Conservation (phyloP, 2,113 vertebrate genomes). For the Callionymus lyra region DNA sequence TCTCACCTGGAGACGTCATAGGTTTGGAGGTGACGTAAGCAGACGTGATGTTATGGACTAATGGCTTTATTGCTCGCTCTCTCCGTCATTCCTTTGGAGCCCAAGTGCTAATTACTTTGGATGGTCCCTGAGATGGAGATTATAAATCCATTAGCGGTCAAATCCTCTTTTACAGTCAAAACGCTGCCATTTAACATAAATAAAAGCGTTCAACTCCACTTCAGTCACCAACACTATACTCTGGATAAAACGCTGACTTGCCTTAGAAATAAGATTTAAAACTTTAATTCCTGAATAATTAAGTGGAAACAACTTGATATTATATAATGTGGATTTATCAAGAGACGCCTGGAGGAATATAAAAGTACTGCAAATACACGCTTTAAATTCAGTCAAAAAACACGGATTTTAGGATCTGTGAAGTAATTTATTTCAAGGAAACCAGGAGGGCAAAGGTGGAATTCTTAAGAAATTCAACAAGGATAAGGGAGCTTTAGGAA, state of each 20-base stretch:
- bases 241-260: too few species aligned
- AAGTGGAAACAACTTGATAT: too few species aligned
- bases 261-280: too few species aligned
- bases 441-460: slow-evolving; percentile 61
- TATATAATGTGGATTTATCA: too few species aligned
- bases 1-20: too few species aligned
- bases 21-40: too few species aligned
- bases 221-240: too few species aligned
- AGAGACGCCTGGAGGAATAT: slow-evolving; percentile 8
- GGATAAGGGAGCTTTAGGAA: slow-evolving; percentile 58
- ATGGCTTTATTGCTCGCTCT: slow-evolving; percentile 97
- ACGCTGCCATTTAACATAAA: slow-evolving; percentile 50
- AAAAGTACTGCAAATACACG: slow-evolving; percentile 20
- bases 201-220: too few species aligned
- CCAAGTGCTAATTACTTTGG: slow-evolving; percentile 91
- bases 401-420: slow-evolving; percentile 30
- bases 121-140: slow-evolving; percentile 80
- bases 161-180: slow-evolving; percentile 65
- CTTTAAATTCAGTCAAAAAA: slow-evolving; percentile 30
- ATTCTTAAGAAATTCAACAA: slow-evolving; percentile 64
- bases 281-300: too few species aligned
- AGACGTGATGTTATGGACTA: slow-evolving; percentile 68
- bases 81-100: slow-evolving; percentile 92
- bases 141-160: slow-evolving; percentile 87
- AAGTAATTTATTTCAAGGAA: slow-evolving; percentile 63